These are phyloP conservation scores for Anser cygnoides DNA, from an alignment of 2,113 vertebrate species.

Conservation along the genomic window DNA sequence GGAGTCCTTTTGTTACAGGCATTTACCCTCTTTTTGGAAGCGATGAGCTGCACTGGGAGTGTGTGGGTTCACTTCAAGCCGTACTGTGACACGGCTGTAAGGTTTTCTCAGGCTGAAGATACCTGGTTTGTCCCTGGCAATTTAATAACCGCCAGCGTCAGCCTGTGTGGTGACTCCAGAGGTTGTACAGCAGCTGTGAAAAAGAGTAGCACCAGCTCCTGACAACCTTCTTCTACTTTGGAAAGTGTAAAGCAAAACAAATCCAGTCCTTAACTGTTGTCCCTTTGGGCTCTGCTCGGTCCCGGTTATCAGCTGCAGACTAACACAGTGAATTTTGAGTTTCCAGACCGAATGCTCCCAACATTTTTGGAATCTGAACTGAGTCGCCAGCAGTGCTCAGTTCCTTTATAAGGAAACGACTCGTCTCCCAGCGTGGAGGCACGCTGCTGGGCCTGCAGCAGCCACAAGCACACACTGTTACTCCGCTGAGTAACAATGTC, in stretches of 20 bases:
- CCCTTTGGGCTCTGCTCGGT: not conserved
- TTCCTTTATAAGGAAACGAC: slow-evolving; percentile 56
- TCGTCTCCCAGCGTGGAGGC: not conserved
- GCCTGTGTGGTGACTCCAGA: not conserved
- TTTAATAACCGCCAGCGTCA: not conserved
- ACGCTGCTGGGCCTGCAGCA: not conserved
- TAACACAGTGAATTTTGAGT: not conserved
- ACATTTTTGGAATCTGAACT: slow-evolving; percentile 44
- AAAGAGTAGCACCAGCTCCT: not conserved
- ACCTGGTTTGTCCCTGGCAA: not conserved
- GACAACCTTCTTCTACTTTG: not conserved
- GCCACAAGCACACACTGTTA: not conserved
- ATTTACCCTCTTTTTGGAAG: not conserved
- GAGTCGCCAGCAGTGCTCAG: not conserved
- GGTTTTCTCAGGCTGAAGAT: slow-evolving; percentile 4
- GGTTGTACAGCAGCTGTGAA: not conserved
- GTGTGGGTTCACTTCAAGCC: not conserved
- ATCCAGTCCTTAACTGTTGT: not conserved
- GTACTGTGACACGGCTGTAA: not conserved
- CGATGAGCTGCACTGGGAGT: not conserved
- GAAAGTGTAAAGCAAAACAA: not conserved
- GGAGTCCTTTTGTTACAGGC: not conserved
- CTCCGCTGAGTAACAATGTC: not conserved
- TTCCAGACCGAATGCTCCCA: slow-evolving; percentile 18
- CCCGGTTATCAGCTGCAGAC: not conserved